Percentiles rank a stretch among this genome's conserved stretches.
Evolutionary conservation across 2,888 invertebrate genomes (phyloP).

Genomic region (Trachelus stipa): DNA sequence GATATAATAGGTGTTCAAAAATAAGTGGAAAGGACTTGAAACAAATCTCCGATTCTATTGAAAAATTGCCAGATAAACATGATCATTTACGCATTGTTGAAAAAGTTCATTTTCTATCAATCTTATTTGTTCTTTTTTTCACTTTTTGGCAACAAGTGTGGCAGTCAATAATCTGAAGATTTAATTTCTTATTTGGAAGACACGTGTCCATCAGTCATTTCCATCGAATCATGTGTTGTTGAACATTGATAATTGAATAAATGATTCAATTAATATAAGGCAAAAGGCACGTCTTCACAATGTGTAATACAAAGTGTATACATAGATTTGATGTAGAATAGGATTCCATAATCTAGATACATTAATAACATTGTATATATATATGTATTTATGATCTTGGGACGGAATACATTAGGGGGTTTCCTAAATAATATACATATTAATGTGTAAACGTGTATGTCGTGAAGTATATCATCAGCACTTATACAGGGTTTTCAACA

Average conservation of each 20-base stretch:
- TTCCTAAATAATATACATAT: conserved; percentile 27
- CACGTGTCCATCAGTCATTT: background rate
- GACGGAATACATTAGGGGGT: conserved; percentile 48
- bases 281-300: background rate
- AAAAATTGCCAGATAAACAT: background rate
- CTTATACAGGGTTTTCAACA: background rate
- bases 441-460: conserved; percentile 30
- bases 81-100: background rate
- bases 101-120: background rate
- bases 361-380: background rate
- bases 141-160: background rate
- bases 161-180: background rate
- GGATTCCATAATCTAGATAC: background rate
- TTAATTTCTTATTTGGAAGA: background rate
- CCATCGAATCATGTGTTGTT: background rate
- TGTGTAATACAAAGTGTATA: background rate
- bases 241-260: background rate
- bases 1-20: background rate
- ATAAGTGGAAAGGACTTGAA: background rate
- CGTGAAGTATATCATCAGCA: background rate
- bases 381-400: conserved; percentile 36
- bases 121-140: background rate
- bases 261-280: background rate
- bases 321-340: background rate
- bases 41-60: background rate